These are phyloP conservation scores for Selene dorsalis DNA, from an alignment of 2,797 vertebrate genomes.

Conservation along the genomic window DNA sequence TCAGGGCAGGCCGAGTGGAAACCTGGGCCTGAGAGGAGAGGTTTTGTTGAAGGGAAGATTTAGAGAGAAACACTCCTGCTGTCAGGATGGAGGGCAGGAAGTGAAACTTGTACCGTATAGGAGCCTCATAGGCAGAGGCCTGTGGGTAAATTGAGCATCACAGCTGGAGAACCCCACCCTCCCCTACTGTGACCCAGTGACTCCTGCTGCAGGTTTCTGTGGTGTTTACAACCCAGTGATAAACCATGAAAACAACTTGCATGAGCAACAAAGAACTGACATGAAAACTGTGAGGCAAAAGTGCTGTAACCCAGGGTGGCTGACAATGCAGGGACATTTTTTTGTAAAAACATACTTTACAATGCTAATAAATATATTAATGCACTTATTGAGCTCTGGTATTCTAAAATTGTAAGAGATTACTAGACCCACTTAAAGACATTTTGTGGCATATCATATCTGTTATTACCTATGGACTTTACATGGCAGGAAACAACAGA, in stretches of 20 bases:
- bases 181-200: constrained; percentile 65
- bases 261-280: constrained; percentile 27
- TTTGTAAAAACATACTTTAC: background rate
- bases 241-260: constrained; percentile 61
- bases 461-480: background rate
- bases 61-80: constrained; percentile 71
- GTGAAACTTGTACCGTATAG: constrained; percentile 69
- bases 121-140: constrained; percentile 64
- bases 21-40: constrained; percentile 66
- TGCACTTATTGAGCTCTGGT: background rate
- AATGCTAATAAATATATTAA: background rate
- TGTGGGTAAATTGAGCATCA: constrained; percentile 75
- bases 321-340: background rate
- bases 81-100: constrained; percentile 74
- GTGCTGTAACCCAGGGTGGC: background rate
- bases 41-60: constrained; percentile 68
- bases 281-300: constrained; percentile 2
- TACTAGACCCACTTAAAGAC: background rate
- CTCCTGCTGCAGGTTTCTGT: constrained; percentile 71
- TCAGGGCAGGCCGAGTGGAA: constrained; percentile 70
- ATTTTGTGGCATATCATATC: background rate
- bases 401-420: background rate
- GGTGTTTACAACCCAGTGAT: constrained; percentile 68
- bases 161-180: constrained; percentile 63
- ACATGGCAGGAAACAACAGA: no score